A percentile compares a stretch with the other conserved stretches of the same genome.
Evolutionary conservation across 2,113 vertebrate genomes (phyloP).

Genomic region (Xerus inauris): DNA sequence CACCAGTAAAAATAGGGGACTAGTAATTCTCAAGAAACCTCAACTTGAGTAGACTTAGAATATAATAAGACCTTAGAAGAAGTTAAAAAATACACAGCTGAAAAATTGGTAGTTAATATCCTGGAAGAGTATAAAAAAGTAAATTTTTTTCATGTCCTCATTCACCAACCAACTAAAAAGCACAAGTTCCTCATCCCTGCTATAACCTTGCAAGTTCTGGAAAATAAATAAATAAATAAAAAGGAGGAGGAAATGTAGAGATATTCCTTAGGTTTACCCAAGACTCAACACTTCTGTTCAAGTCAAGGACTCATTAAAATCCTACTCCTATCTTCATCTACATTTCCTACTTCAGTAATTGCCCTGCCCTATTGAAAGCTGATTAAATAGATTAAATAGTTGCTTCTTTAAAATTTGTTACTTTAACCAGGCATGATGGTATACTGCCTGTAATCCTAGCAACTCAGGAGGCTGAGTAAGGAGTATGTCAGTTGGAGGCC

Average conservation of each 20-base stretch:
- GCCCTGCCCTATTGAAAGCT: background rate
- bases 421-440: background rate
- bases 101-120: background rate
- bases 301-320: background rate
- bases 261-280: background rate
- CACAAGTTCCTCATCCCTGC: background rate
- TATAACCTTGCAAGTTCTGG: background rate
- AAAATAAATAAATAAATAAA: no score
- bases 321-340: background rate
- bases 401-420: background rate
- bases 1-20: background rate
- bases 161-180: background rate
- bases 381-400: background rate
- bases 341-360: background rate
- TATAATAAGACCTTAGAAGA: background rate
- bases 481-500: no score
- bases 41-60: background rate
- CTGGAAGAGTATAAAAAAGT: background rate
- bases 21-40: background rate
- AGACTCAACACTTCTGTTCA: background rate
- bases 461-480: no score
- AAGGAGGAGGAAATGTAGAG: background rate
- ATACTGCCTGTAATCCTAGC: no score
- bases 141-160: background rate
- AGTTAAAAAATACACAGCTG: background rate